phyloP scores from a whole-genome alignment of 2,113 vertebrate species.

The Pteropus alecto region DNA sequence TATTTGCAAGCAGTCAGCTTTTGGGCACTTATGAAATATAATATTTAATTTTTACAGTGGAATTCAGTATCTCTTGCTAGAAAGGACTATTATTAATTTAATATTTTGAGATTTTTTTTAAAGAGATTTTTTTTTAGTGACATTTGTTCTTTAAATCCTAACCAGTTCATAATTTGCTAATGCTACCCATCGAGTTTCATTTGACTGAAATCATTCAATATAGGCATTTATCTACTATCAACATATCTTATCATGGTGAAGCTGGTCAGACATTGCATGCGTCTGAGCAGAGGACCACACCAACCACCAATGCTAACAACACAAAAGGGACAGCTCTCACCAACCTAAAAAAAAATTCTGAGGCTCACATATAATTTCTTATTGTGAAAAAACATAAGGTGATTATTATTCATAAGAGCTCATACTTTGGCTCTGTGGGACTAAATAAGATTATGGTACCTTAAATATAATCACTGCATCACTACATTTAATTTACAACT shows the following conservation, averaged over 20 bases:
- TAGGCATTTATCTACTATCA: background rate
- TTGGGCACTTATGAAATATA: background rate
- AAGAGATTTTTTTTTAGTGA: background rate
- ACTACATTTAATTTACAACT: slow-evolving; percentile 48
- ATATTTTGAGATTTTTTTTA: background rate
- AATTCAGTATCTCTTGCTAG: background rate
- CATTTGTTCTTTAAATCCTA: background rate
- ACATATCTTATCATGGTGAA: background rate
- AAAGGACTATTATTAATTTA: background rate
- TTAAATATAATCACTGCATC: slow-evolving; percentile 41
- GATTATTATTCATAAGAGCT: slow-evolving; percentile 30
- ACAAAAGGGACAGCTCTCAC: background rate
- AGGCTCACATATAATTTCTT: background rate
- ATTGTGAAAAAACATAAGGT: background rate
- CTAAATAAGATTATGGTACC: slow-evolving; percentile 37
- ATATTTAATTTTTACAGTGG: background rate
- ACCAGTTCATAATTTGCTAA: background rate
- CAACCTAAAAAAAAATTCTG: background rate
- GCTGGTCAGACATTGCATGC: background rate
- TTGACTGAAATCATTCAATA: background rate
- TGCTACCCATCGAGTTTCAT: background rate
- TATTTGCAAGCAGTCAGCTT: background rate
- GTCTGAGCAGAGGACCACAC: accelerated
- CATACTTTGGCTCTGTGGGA: background rate
- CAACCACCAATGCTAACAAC: background rate